A percentile compares a stretch with the other conserved stretches of the same genome.
Evolutionary conservation across 2,888 invertebrate genomes (phyloP).

Genomic region (Malachius bipustulatus): DNA sequence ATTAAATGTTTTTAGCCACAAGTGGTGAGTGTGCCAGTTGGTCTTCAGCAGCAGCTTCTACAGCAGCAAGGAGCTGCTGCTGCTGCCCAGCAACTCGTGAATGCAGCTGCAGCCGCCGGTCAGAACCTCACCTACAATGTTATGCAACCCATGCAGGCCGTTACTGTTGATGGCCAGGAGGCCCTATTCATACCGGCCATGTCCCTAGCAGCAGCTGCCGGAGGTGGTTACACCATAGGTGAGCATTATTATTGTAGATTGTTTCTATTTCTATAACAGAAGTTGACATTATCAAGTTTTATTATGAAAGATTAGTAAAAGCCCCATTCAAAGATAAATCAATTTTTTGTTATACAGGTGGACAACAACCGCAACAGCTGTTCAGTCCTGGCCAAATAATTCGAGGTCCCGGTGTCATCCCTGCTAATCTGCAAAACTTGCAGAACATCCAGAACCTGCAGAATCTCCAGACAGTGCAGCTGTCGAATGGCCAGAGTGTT

Average conservation of each 20-base stretch:
- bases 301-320: no score
- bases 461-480: conserved; percentile 47
- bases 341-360: conserved; percentile 25
- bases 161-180: conserved; percentile 87
- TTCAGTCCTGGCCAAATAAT: conserved; percentile 62
- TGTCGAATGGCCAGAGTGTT: conserved; percentile 60
- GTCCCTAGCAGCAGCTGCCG: conserved; percentile 38
- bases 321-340: no score
- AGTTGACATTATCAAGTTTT: no score
- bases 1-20: no score
- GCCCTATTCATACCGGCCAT: conserved; percentile 82
- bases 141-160: conserved; percentile 76
- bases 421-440: conserved; percentile 48
- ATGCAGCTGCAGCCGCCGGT: conserved; percentile 34
- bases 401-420: conserved; percentile 54
- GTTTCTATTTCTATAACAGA: conserved; percentile 2
- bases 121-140: conserved; percentile 44
- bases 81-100: conserved; percentile 40
- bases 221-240: not conserved
- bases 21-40: conserved; percentile 42
- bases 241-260: conserved; percentile 1
- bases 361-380: conserved; percentile 43
- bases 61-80: conserved; percentile 45
- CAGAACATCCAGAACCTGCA: conserved; percentile 54
- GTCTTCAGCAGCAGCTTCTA: conserved; percentile 47